A percentile compares a stretch with the other conserved stretches of the same genome.
Evolutionary conservation across 1,140 invertebrate genomes (phyloP).

Genomic region (Pararge aegeria): DNA sequence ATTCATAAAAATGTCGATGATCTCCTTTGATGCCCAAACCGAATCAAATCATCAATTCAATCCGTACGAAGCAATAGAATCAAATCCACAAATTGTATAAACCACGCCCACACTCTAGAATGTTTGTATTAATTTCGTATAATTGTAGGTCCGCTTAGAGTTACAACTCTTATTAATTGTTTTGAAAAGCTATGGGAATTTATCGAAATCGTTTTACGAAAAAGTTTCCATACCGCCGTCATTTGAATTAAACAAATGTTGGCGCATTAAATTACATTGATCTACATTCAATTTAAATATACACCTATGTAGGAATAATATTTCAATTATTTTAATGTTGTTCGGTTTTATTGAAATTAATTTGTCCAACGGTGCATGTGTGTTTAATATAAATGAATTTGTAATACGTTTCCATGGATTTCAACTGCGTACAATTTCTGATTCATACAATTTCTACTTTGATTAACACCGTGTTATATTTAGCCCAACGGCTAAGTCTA

Average conservation of each 20-base stretch:
- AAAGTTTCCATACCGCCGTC: slow-evolving; percentile 6
- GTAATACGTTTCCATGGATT: no score
- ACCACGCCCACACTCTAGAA: slow-evolving; percentile 39
- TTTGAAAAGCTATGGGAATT: slow-evolving; percentile 32
- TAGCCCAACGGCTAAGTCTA: no score
- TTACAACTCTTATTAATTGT: slow-evolving; percentile 47
- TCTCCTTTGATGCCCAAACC: not conserved
- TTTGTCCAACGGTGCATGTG: not conserved
- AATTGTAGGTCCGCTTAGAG: slow-evolving; percentile 38
- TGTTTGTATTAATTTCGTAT: slow-evolving; percentile 49
- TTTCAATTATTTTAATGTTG: slow-evolving; percentile 16
- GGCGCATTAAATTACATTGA: slow-evolving; percentile 18
- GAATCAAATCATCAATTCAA: not conserved
- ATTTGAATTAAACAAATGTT: slow-evolving; percentile 15
- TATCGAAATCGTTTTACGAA: slow-evolving; percentile 20
- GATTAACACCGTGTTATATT: no score
- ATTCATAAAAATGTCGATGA: no score
- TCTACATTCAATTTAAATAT: slow-evolving; percentile 20
- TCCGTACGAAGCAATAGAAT: slow-evolving; percentile 22
- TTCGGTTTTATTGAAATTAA: not conserved
- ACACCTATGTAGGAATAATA: slow-evolving; percentile 11
- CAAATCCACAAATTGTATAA: slow-evolving; percentile 10
- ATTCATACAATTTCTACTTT: no score
- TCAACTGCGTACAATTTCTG: no score
- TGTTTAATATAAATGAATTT: not conserved